Conservation (phyloP, 92 coral and sea anemone species). For the Micromussa lordhowensis region DNA sequence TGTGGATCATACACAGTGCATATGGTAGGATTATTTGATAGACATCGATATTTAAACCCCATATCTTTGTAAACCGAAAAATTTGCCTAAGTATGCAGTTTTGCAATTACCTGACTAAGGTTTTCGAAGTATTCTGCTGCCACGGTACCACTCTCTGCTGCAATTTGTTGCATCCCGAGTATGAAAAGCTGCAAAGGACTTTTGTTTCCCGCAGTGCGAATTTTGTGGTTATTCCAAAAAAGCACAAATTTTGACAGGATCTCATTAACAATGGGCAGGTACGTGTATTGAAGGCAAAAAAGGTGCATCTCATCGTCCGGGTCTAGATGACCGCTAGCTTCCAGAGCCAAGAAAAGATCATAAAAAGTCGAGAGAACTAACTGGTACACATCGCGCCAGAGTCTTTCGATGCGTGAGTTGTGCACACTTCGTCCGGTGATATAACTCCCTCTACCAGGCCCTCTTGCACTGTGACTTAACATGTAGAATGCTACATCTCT, state of each 20-base stretch:
- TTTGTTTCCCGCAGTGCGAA: conserved; percentile 65
- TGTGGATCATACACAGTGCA: no score
- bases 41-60: background rate
- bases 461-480: conserved; percentile 53
- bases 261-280: conserved; percentile 54
- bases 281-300: conserved; percentile 71
- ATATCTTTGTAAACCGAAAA: no score
- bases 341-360: conserved; percentile 58
- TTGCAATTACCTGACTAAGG: conserved; percentile 32
- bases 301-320: conserved; percentile 40
- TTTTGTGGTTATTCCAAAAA: conserved; percentile 67
- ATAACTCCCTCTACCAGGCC: conserved; percentile 63
- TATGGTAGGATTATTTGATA: background rate
- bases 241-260: conserved; percentile 37
- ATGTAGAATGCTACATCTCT: conserved; percentile 56
- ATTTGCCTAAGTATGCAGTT: no score
- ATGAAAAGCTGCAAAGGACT: conserved; percentile 73
- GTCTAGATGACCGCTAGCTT: conserved; percentile 54
- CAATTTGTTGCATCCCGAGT: conserved; percentile 79
- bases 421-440: conserved; percentile 47
- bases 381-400: conserved; percentile 64
- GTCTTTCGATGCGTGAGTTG: conserved; percentile 68
- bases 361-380: conserved; percentile 60
- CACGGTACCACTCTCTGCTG: conserved; percentile 44
- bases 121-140: conserved; percentile 72